Evolutionary conservation across 2,797 vertebrate species (phyloP).

Genomic region (Melanotaenia maccullochi): DNA sequence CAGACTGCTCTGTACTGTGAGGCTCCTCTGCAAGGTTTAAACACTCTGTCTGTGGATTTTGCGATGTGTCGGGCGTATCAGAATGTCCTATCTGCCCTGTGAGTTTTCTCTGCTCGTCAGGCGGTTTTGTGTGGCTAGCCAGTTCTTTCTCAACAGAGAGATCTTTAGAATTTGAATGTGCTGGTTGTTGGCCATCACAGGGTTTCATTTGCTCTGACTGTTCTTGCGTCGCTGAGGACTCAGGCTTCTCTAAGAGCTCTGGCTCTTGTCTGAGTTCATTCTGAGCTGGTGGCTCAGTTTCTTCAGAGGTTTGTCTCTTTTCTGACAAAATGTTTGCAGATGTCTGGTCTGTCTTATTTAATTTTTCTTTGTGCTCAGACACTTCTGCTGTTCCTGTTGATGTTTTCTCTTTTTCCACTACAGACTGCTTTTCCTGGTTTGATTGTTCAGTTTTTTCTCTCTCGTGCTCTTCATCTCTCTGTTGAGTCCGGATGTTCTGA

Average conservation of each 20-base stretch:
- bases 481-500: slow-evolving; percentile 28
- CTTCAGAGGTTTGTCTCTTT: slow-evolving; percentile 42
- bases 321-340: slow-evolving; percentile 28
- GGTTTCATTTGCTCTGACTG: slow-evolving; percentile 36
- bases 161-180: slow-evolving; percentile 48
- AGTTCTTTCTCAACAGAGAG: slow-evolving; percentile 41
- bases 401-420: slow-evolving; percentile 43
- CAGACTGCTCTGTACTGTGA: slow-evolving; percentile 33
- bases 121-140: slow-evolving; percentile 33
- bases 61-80: slow-evolving; percentile 40
- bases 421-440: slow-evolving; percentile 36
- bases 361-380: slow-evolving; percentile 33
- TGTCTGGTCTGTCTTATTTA: slow-evolving; percentile 32
- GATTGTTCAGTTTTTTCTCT: slow-evolving; percentile 50
- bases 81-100: slow-evolving; percentile 43
- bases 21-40: slow-evolving; percentile 43
- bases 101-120: slow-evolving; percentile 38
- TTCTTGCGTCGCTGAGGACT: slow-evolving; percentile 29
- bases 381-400: slow-evolving; percentile 20
- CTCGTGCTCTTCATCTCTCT: slow-evolving; percentile 44
- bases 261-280: slow-evolving; percentile 36
- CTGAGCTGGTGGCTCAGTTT: slow-evolving; percentile 33
- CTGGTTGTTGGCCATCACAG: slow-evolving; percentile 35
- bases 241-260: slow-evolving; percentile 33
- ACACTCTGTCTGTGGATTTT: slow-evolving; percentile 42